Conservation (phyloP, 23 tunicate species). For the Trididemnum nubilum region DNA sequence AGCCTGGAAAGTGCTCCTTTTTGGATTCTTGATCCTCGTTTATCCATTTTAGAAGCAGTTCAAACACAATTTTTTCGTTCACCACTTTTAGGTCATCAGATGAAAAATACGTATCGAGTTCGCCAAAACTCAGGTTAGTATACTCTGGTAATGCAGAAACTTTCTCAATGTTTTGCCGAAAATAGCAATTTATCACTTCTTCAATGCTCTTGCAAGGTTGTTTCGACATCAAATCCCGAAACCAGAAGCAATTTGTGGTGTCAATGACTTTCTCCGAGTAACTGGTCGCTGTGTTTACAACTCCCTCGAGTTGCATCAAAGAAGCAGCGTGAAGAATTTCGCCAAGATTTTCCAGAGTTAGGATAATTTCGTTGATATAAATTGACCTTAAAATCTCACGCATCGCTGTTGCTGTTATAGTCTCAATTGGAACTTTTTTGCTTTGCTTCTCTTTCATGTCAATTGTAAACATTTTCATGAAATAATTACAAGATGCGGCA, state of each 20-base stretch:
- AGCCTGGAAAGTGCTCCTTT: background rate
- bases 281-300: background rate
- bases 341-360: background rate
- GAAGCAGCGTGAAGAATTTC: background rate
- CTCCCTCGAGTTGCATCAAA: background rate
- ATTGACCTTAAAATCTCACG: background rate
- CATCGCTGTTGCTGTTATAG: background rate
- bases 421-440: background rate
- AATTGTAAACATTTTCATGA: background rate
- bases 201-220: background rate
- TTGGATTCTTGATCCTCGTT: background rate
- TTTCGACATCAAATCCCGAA: background rate
- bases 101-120: background rate
- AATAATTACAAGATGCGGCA: background rate
- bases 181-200: background rate
- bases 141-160: background rate
- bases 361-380: background rate
- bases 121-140: background rate
- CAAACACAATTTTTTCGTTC: background rate
- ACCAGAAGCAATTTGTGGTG: background rate
- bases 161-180: background rate
- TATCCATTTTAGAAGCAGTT: background rate
- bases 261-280: background rate
- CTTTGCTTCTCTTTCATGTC: too few species aligned
- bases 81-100: background rate